Evolutionary conservation across 1,140 invertebrate genomes (phyloP).

Genomic region (Callitettix versicolor): DNA sequence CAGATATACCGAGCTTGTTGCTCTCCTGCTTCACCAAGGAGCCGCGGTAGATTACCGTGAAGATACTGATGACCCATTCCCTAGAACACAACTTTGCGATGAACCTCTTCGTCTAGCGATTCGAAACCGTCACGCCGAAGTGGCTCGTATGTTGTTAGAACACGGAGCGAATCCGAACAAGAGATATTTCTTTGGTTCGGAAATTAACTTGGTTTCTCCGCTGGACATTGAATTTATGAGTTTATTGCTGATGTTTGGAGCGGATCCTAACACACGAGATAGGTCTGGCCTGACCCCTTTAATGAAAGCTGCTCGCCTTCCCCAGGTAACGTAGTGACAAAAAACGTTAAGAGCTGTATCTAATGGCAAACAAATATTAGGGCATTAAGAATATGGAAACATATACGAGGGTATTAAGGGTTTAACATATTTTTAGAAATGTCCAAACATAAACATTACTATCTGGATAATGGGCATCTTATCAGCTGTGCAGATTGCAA

Average conservation of each 20-base stretch:
- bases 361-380: no score
- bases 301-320: conserved; percentile 74
- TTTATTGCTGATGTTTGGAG: conserved; percentile 70
- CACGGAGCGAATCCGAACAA: conserved; percentile 65
- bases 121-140: conserved; percentile 70
- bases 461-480: no score
- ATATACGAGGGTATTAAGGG: no score
- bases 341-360: no score
- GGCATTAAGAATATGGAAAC: no score
- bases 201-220: conserved; percentile 74
- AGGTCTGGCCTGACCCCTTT: conserved; percentile 72
- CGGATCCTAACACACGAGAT: conserved; percentile 74
- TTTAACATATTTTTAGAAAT: no score
- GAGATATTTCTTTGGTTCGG: conserved; percentile 78
- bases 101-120: conserved; percentile 73
- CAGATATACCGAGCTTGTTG: conserved; percentile 57
- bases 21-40: conserved; percentile 63
- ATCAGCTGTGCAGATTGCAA: no score
- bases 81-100: conserved; percentile 59
- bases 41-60: conserved; percentile 69
- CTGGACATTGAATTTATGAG: conserved; percentile 69
- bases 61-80: conserved; percentile 40
- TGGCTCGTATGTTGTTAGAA: conserved; percentile 48
- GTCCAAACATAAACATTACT: no score
- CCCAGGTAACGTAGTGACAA: no score